These are phyloP conservation scores for Phrynocephalus guinanensis DNA, from an alignment of 2,797 vertebrate species.

Conservation along the genomic window DNA sequence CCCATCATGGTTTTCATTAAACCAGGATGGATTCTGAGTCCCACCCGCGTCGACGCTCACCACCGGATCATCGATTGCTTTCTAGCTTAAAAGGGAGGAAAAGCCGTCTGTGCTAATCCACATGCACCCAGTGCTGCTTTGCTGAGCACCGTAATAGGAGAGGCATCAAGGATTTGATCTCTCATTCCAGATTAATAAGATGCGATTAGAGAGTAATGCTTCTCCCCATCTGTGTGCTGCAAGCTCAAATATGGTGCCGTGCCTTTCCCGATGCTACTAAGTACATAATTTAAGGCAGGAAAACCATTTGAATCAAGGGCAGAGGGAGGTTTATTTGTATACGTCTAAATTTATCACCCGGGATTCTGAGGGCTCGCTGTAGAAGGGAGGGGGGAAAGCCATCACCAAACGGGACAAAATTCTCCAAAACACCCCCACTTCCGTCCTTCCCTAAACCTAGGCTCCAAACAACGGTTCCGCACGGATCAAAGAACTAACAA, in stretches of 20 bases:
- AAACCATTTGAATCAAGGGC: neutral
- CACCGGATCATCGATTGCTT: slow-evolving; percentile 29
- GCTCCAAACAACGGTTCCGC: neutral
- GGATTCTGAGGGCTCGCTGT: neutral
- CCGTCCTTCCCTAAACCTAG: neutral
- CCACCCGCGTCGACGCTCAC: slow-evolving; percentile 10
- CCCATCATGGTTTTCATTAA: neutral
- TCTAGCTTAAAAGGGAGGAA: slow-evolving; percentile 29
- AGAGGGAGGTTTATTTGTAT: neutral
- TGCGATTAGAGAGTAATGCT: slow-evolving; percentile 44
- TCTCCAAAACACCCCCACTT: neutral
- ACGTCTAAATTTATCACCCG: neutral
- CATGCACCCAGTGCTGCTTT: slow-evolving; percentile 19
- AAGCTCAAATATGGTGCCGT: neutral
- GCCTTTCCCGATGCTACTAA: neutral
- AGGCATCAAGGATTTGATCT: slow-evolving; percentile 27
- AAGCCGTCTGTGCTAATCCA: slow-evolving; percentile 28
- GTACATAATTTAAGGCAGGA: neutral
- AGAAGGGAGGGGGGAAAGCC: neutral
- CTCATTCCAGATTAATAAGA: slow-evolving; percentile 62
- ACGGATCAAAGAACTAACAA: neutral
- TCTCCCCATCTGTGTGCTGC: neutral
- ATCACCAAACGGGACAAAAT: neutral
- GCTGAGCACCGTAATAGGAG: slow-evolving; percentile 34
- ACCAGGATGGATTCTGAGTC: neutral